Percentiles rank a stretch among this genome's conserved stretches.
phyloP scores from a whole-genome alignment of 1,140 invertebrate genomes.

The Drosophila gunungcola region DNA sequence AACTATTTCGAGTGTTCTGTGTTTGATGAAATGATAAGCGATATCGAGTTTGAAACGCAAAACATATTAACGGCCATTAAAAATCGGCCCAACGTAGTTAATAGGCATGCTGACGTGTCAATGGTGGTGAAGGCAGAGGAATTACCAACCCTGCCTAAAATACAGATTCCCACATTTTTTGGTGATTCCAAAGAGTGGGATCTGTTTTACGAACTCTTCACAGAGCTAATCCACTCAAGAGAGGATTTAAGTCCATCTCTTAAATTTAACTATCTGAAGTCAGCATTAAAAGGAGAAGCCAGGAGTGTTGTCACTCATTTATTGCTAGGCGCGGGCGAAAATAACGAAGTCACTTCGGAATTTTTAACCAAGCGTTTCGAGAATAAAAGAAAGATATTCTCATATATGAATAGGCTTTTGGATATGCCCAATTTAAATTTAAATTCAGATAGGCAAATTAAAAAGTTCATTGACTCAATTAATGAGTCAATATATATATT shows the following conservation, averaged over 20 bases:
- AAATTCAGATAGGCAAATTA: neutral
- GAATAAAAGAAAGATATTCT: too few species aligned
- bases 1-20: too few species aligned
- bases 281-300: too few species aligned
- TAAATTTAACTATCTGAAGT: too few species aligned
- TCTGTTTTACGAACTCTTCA: neutral
- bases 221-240: too few species aligned
- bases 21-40: too few species aligned
- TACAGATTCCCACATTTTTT: neutral
- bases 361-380: too few species aligned
- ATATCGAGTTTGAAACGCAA: too few species aligned
- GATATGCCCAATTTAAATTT: neutral
- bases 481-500: neutral
- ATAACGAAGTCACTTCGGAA: too few species aligned
- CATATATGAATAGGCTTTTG: neutral
- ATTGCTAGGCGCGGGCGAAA: too few species aligned
- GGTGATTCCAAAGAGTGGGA: neutral
- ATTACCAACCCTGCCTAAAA: neutral
- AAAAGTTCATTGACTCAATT: constrained; percentile 1
- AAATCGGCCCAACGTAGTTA: neutral
- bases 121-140: neutral
- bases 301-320: too few species aligned
- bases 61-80: neutral
- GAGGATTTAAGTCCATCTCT: too few species aligned
- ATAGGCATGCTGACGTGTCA: neutral